Conservation (phyloP, 35 echinoderm and acorn worm genomes). For the Apostichopus parvimensis region DNA sequence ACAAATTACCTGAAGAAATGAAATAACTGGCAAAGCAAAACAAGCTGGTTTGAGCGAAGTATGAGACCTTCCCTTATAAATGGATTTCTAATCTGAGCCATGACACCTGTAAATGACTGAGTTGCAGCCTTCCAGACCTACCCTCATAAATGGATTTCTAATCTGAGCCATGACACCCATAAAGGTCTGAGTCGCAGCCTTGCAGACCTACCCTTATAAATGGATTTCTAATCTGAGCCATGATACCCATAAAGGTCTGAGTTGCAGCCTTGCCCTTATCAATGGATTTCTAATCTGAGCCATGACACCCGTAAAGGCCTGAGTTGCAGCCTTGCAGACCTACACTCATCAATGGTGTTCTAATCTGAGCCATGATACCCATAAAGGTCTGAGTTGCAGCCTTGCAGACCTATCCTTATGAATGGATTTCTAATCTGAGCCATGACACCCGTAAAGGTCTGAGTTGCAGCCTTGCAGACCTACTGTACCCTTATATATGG, state of each 20-base stretch:
- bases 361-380: too few species aligned
- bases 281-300: neutral
- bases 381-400: too few species aligned
- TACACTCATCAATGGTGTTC: too few species aligned
- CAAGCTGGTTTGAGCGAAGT: too few species aligned
- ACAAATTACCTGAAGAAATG: too few species aligned
- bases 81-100: conserved; percentile 8
- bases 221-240: conserved; percentile 10
- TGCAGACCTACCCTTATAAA: neutral
- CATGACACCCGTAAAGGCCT: conserved; percentile 4
- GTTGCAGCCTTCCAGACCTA: too few species aligned
- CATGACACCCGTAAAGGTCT: neutral
- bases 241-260: conserved; percentile 3
- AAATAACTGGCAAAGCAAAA: too few species aligned
- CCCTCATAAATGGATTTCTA: too few species aligned
- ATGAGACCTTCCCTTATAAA: neutral
- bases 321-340: neutral
- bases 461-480: neutral
- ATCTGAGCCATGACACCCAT: conserved; percentile 12
- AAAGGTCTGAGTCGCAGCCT: neutral
- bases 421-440: neutral
- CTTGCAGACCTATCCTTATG: neutral
- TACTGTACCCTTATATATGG: neutral
- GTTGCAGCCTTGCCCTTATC: too few species aligned
- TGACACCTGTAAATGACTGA: conserved; percentile 3